Evolutionary conservation across 2,888 invertebrate genomes (phyloP).

Genomic region (Kryphioiulus occultus): DNA sequence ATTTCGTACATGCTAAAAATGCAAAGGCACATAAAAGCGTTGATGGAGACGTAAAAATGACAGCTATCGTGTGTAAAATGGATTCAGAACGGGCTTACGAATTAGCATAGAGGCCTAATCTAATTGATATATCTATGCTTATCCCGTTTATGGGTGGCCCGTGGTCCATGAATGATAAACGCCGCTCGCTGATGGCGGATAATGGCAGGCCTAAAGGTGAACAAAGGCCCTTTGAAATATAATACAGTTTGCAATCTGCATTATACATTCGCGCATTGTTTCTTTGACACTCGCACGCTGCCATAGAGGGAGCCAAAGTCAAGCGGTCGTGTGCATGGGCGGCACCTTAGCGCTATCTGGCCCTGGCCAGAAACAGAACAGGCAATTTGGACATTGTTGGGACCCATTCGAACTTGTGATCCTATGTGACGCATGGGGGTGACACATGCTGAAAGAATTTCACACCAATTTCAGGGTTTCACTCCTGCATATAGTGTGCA

Average conservation of each 20-base stretch:
- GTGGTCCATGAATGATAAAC: conserved; percentile 15
- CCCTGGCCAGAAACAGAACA: background rate
- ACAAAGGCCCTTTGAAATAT: background rate
- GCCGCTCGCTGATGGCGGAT: background rate
- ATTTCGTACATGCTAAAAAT: background rate
- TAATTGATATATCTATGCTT: background rate
- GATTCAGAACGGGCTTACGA: background rate
- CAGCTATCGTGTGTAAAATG: background rate
- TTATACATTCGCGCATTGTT: conserved; percentile 15
- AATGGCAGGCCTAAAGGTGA: conserved; percentile 29
- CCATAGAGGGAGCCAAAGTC: background rate
- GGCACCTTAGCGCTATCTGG: conserved; percentile 11
- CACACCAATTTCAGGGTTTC: background rate
- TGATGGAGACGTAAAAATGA: conserved; percentile 8
- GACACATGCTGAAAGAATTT: background rate
- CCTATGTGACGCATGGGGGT: background rate
- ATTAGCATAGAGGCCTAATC: conserved; percentile 29
- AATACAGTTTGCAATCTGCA: conserved; percentile 35
- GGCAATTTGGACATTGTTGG: background rate
- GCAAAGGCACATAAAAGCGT: background rate
- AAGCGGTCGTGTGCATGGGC: conserved; percentile 19
- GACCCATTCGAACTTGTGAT: background rate
- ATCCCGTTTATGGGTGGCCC: conserved; percentile 1
- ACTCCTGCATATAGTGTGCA: background rate
- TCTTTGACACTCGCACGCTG: conserved; percentile 20